Conservation (phyloP, 2,797 vertebrate species). For the Urocyon cinereoargenteus region DNA sequence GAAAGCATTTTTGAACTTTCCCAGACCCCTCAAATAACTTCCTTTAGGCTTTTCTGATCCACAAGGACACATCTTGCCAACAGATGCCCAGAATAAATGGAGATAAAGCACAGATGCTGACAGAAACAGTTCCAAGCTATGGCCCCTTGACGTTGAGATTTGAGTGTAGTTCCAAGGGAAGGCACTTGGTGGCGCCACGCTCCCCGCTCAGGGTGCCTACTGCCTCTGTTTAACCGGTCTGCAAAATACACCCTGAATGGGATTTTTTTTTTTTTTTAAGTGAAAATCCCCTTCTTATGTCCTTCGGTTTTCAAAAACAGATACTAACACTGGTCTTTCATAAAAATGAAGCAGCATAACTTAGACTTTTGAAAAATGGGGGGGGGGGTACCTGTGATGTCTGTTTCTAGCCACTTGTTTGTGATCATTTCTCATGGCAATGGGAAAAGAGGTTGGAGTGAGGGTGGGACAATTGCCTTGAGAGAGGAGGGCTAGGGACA, state of each 20-base stretch:
- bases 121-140: not conserved
- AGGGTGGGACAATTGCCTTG: rapidly evolving
- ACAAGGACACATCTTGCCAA: not conserved
- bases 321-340: not conserved
- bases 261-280: not conserved
- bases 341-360: not conserved
- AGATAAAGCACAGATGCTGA: not conserved
- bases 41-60: not conserved
- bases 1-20: not conserved
- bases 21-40: not conserved
- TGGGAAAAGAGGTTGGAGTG: not conserved
- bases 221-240: not conserved
- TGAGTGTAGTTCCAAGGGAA: not conserved
- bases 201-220: not conserved
- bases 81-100: not conserved
- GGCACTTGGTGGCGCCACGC: not conserved
- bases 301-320: not conserved
- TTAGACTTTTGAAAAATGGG: not conserved
- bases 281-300: not conserved
- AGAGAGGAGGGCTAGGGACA: not conserved
- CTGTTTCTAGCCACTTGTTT: not conserved
- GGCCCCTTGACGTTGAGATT: not conserved
- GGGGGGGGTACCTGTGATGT: not conserved
- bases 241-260: not conserved
- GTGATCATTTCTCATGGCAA: not conserved